Evolutionary conservation across 1,140 invertebrate genomes (phyloP).

Genomic region (Maniola jurtina): DNA sequence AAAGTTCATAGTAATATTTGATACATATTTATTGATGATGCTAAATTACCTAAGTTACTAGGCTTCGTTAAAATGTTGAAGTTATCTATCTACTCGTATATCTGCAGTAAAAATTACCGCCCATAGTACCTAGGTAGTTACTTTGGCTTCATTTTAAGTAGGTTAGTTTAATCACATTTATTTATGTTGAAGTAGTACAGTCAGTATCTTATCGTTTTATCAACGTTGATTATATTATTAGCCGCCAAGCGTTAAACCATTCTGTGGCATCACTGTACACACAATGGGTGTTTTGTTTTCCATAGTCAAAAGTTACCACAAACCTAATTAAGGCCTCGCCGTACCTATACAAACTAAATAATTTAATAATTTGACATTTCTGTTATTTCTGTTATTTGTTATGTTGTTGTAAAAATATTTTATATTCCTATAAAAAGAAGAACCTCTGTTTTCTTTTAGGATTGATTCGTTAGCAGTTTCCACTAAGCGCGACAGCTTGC

Average conservation of each 20-base stretch:
- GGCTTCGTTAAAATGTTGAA: background rate
- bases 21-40: too few species aligned
- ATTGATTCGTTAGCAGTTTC: too few species aligned
- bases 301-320: background rate
- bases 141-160: slow-evolving; percentile 14
- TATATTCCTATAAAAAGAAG: too few species aligned
- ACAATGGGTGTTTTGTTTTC: slow-evolving; percentile 10
- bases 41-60: background rate
- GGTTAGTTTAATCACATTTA: slow-evolving; percentile 25
- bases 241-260: slow-evolving; percentile 5
- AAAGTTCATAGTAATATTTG: too few species aligned
- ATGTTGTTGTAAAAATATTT: too few species aligned
- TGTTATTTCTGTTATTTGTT: too few species aligned
- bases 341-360: background rate
- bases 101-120: background rate
- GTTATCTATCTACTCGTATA: background rate
- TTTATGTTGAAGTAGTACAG: slow-evolving; percentile 5
- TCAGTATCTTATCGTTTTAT: slow-evolving; percentile 36
- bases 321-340: background rate
- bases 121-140: slow-evolving; percentile 2
- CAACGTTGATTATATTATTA: slow-evolving; percentile 28
- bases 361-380: background rate
- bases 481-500: too few species aligned
- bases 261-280: slow-evolving; percentile 3
- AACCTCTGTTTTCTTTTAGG: too few species aligned